phyloP scores from a whole-genome alignment of 2,113 vertebrate species.

The Junco hyemalis region DNA sequence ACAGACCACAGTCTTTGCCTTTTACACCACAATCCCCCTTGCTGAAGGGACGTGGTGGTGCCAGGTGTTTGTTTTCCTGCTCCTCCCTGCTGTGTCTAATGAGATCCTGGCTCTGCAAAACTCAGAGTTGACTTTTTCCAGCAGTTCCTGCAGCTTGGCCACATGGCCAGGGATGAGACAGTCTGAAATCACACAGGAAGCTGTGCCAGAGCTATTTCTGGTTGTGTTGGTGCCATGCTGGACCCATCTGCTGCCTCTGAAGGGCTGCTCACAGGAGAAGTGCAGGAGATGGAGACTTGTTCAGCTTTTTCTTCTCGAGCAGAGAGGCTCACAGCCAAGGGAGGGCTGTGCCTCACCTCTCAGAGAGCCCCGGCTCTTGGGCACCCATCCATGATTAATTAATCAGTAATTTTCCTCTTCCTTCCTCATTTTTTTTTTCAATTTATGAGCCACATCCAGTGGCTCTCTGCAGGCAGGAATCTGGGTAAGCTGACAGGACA shows the following conservation, averaged over 20 bases:
- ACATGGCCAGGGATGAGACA: not conserved
- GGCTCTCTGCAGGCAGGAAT: not conserved
- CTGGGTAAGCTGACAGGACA: not conserved
- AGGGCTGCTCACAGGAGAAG: not conserved
- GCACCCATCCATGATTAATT: not conserved
- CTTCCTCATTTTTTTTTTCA: not conserved
- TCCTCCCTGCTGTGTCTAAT: not conserved
- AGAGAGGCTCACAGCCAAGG: not conserved
- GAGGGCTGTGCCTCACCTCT: not conserved
- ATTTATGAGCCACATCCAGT: not conserved
- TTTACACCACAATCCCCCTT: not conserved
- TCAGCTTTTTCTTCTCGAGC: not conserved
- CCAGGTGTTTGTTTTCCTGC: slow-evolving; percentile 10
- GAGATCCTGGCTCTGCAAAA: not conserved
- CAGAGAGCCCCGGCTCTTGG: not conserved
- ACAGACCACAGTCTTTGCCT: not conserved
- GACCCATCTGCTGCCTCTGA: not conserved
- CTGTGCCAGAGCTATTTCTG: not conserved
- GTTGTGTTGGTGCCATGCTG: not conserved
- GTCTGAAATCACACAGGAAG: not conserved
- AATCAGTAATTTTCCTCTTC: not conserved
- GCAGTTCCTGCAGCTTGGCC: not conserved
- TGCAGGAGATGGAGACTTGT: not conserved
- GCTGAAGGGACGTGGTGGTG: not conserved
- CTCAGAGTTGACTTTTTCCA: not conserved